These are phyloP conservation scores for Sebastes matsubarae DNA, from an alignment of 2,797 vertebrate genomes.

Conservation along the genomic window DNA sequence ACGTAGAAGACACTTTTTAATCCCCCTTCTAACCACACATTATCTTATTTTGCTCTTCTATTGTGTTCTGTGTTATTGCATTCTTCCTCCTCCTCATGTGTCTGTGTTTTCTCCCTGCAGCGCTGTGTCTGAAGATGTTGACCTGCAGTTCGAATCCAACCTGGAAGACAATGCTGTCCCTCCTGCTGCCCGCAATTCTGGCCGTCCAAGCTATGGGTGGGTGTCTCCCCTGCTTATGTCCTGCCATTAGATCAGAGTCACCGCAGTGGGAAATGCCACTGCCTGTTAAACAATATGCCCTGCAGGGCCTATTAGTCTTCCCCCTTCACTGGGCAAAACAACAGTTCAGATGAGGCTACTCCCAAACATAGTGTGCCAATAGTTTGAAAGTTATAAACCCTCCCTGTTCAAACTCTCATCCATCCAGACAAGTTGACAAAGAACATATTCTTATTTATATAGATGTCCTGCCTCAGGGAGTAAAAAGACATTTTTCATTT, in stretches of 20 bases:
- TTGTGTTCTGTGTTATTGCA: constrained; percentile 7
- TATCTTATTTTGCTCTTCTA: not conserved
- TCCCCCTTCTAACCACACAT: not conserved
- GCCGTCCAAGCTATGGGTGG: constrained; percentile 75
- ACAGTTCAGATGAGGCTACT: constrained; percentile 46
- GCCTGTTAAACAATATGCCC: constrained; percentile 57
- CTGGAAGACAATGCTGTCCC: constrained; percentile 73
- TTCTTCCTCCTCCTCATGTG: constrained; percentile 29
- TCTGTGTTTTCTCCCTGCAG: constrained; percentile 54
- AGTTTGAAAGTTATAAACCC: constrained; percentile 41
- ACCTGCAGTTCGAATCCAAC: constrained; percentile 50
- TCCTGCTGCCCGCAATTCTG: constrained; percentile 76
- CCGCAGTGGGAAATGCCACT: constrained; percentile 40
- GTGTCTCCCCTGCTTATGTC: constrained; percentile 54
- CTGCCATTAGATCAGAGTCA: constrained; percentile 59
- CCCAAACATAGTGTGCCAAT: constrained; percentile 46
- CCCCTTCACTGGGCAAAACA: constrained; percentile 44
- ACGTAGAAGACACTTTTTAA: not conserved
- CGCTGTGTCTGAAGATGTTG: constrained; percentile 60
- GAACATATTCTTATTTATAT: constrained; percentile 38
- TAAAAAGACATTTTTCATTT: constrained; percentile 32
- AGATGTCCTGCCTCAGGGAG: constrained; percentile 7
- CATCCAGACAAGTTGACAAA: constrained; percentile 22
- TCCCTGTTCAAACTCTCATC: constrained; percentile 42
- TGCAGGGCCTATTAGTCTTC: constrained; percentile 51